A percentile compares a stretch with the other conserved stretches of the same genome.
phyloP scores from a whole-genome alignment of 2,888 invertebrate species.

The Teleogryllus oceanicus region DNA sequence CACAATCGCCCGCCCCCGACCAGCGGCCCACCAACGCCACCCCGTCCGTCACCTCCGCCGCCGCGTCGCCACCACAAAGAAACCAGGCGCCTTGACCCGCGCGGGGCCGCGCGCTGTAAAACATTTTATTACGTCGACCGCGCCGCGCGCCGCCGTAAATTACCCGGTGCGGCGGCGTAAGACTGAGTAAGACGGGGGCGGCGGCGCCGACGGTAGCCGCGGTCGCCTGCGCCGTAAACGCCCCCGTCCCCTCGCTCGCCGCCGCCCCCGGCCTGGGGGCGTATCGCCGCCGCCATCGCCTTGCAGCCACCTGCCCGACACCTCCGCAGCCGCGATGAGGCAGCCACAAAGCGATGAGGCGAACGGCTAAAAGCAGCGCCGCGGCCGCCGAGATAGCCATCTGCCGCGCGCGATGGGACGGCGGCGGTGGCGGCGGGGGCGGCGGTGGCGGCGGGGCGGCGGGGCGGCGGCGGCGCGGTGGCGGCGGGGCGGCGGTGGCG shows the following conservation, averaged over 20 bases:
- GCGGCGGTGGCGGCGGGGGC: too few relatives aligned
- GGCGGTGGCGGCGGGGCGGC: too few relatives aligned
- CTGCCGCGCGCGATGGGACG: neutral
- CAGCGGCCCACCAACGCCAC: too few relatives aligned
- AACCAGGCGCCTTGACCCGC: neutral
- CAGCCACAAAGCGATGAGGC: neutral
- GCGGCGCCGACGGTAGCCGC: neutral
- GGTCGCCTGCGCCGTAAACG: neutral
- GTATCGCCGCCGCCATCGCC: too few relatives aligned
- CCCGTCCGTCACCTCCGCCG: too few relatives aligned
- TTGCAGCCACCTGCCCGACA: too few relatives aligned
- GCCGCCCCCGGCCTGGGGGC: too few relatives aligned
- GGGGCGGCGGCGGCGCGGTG: too few relatives aligned
- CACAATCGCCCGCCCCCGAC: too few relatives aligned
- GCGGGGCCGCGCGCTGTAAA: neutral
- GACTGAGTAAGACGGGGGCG: neutral
- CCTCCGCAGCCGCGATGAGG: too few relatives aligned
- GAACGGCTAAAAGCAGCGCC: neutral
- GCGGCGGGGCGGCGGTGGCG: too few relatives aligned
- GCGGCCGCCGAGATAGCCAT: neutral
- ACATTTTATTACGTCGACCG: slow-evolving; percentile 9
- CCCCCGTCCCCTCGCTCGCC: neutral
- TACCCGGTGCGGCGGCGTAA: neutral
- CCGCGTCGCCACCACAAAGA: neutral
- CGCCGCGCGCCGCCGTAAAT: slow-evolving; percentile 18